A percentile compares a stretch with the other conserved stretches of the same genome.
These are phyloP conservation scores for Apodemus speciosus DNA, from an alignment of 2,113 vertebrate species.

Conservation along the genomic window DNA sequence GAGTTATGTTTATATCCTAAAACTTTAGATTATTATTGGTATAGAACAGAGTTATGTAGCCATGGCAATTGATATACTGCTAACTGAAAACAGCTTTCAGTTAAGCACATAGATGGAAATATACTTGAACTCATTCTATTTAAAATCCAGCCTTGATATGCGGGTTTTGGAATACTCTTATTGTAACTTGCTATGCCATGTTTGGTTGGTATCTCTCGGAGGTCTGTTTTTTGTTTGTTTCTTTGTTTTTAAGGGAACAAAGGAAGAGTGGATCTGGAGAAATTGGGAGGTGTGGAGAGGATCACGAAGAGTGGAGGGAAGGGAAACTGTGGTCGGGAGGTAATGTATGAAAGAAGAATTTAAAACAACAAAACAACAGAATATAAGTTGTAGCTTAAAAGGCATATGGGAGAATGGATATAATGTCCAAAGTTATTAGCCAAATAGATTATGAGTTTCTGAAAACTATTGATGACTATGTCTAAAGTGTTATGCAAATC, in stretches of 20 bases:
- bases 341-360: not conserved
- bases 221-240: not conserved
- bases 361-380: not conserved
- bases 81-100: conserved; percentile 1
- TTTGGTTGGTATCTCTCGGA: not conserved
- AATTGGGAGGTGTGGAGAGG: not conserved
- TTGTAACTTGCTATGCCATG: not conserved
- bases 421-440: not conserved
- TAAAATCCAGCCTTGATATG: not conserved
- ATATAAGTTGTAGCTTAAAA: conserved; percentile 5
- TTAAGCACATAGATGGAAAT: conserved; percentile 6
- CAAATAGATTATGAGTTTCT: not conserved
- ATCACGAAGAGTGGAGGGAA: not conserved
- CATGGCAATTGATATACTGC: not conserved
- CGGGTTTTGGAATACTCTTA: not conserved
- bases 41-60: not conserved
- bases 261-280: not conserved
- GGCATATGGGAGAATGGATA: not conserved
- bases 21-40: conserved; percentile 1
- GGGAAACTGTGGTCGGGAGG: not conserved
- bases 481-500: not conserved
- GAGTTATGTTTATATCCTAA: not conserved
- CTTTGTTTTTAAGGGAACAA: not conserved
- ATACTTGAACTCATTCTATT: not conserved
- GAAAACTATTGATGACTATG: not conserved